Evolutionary conservation across 2,888 invertebrate species (phyloP).

Genomic region (Dione juno): DNA sequence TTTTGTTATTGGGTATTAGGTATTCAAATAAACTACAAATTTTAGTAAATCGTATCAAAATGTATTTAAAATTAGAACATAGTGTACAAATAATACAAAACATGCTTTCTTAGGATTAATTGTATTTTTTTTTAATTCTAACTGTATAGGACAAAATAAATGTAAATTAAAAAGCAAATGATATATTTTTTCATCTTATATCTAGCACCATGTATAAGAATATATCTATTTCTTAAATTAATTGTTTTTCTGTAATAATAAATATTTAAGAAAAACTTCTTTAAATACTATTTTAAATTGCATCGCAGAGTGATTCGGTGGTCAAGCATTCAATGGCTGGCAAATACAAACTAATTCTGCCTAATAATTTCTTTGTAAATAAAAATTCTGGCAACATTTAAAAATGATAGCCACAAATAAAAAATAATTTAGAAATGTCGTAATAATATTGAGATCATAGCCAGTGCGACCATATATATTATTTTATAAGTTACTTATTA

Average conservation of each 20-base stretch:
- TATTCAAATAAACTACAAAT: constrained; percentile 32
- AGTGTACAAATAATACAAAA: constrained; percentile 3
- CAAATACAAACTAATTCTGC: not conserved
- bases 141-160: not conserved
- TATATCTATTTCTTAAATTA: not conserved
- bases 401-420: not conserved
- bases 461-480: not conserved
- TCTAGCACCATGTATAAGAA: not conserved
- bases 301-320: not conserved
- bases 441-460: not conserved
- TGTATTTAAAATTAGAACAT: constrained; percentile 25
- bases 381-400: not conserved
- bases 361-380: not conserved
- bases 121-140: not conserved
- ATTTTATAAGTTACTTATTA: too few relatives aligned
- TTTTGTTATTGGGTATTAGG: constrained; percentile 23
- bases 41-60: constrained; percentile 25
- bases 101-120: constrained; percentile 14
- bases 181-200: not conserved
- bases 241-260: not conserved
- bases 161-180: not conserved
- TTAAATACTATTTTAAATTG: not conserved
- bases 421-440: not conserved
- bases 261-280: not conserved
- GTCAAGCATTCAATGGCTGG: not conserved